Evolutionary conservation across 2,113 vertebrate species (phyloP).

Genomic region (Misgurnus anguillicaudatus): DNA sequence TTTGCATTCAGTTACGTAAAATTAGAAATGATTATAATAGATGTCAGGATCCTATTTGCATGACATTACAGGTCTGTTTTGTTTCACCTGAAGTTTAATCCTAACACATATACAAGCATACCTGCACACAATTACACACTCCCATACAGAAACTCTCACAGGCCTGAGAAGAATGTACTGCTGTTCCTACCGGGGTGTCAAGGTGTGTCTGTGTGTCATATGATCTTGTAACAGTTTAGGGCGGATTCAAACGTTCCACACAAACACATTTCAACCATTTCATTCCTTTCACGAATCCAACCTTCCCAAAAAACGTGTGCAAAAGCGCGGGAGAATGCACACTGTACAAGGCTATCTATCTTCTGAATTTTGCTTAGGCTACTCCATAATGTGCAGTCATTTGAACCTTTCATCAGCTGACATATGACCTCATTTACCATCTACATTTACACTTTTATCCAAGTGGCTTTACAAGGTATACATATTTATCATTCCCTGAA

Average conservation of each 20-base stretch:
- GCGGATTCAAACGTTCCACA: constrained; percentile 16
- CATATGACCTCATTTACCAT: too few species aligned
- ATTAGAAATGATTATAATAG: neutral
- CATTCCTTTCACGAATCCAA: neutral
- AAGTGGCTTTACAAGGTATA: too few species aligned
- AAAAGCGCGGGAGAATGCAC: too few species aligned
- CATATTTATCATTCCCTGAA: too few species aligned
- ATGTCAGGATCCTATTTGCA: constrained; percentile 24
- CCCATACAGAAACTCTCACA: constrained; percentile 8
- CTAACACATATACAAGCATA: neutral
- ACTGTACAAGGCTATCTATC: too few species aligned
- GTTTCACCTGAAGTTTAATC: constrained; percentile 10
- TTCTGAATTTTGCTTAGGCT: too few species aligned
- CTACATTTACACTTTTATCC: too few species aligned
- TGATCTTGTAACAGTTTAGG: constrained; percentile 27
- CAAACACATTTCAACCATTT: neutral
- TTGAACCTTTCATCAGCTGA: too few species aligned
- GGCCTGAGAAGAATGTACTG: constrained; percentile 7
- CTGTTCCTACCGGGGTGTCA: neutral
- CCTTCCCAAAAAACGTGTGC: too few species aligned
- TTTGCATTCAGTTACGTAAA: constrained; percentile 31
- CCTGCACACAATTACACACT: constrained; percentile 15
- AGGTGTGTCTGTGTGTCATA: constrained; percentile 7
- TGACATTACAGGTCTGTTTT: constrained; percentile 18
- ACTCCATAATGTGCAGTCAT: too few species aligned